Evolutionary conservation across 2,888 invertebrate genomes (phyloP), one percentile per base, ranked within the genome.

Genomic region (Athripsodes cinereus): DNA sequence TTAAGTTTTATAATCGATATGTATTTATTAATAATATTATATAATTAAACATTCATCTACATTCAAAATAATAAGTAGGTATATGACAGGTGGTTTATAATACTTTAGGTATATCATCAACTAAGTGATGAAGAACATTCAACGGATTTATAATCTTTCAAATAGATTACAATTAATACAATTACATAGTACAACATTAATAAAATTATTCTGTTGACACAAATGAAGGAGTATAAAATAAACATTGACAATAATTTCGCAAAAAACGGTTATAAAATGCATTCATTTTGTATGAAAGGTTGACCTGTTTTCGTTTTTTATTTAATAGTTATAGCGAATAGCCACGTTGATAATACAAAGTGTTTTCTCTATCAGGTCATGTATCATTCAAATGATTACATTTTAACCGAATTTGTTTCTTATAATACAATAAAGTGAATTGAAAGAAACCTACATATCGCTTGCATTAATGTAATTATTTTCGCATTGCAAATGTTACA

Each of bases 41-140:
- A 59, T 59, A 55, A 60, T 63, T 59, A 61, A 61, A 63, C 61
- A 63, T 61, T 60, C 59, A 63, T 59, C 63, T 63, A 63, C 63
- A 63, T 60, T 47, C 61, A 63, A 63, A 61, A 63, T 53, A 49
- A 58, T 22, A 35, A n/a, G n/a, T n/a, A n/a, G n/a, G n/a, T n/a
- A 34, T 55, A 34, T 34, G 31, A 49, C 26, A 26, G 26, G 10
- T 26, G 26, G n/a, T n/a, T n/a, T n/a, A 26, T 6, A 26, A 26
- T 26, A 26, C 10, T 26, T 26, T 26, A 26, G 26, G 10, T 26
- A 26, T 44, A 26, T 6, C 10, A 26, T 26, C 26, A 26, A 26
- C n/a, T n/a, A 26, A 3, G 10, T 10, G 26, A 6, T 26, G 26
- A 26, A 26, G 26, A 26, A 26, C 10, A 26, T 26, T 26, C 26